Evolutionary conservation across 2,888 invertebrate species (phyloP), one percentile per base, ranked within the genome.

Genomic region (Seira musarum): DNA sequence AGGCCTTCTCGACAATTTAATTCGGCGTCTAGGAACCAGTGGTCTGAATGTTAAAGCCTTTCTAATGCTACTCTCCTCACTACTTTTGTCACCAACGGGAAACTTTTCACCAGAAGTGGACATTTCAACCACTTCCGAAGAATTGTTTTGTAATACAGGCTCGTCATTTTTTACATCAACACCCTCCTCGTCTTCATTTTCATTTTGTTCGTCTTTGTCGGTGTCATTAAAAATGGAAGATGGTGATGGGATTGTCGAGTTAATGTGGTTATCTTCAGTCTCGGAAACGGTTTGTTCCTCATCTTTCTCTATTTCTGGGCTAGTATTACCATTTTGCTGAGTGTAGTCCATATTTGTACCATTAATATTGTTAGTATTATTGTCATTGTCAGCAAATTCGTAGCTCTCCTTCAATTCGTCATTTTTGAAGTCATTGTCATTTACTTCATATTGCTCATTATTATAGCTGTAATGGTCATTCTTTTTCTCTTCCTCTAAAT

Each of bases 1-100:
- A 15, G 24, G 17, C 64, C 19, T 72, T 70, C 60, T 78, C 46
- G 71, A 46, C 0, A 71, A 6, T n/a, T 49, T 71, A 71, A 78
- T 72, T 72, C 63, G 63, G 2, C 78, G 78, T 46, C 78, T 21
- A 1, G 67, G 77, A 19, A 77, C 40, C 60, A 61, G 57, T 15
- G 70, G 77, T 40, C 53, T 25, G 46, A 49, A 70, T 8, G 61
- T 76, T 40, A 63, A n/a, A 21, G 1, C 46, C 13, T 66, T 70
- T 40, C 19, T 35, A 30, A 17, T 19, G 17, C 57, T 57, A 46
- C 46, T 22, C 2, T 22, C 25, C 13, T 69, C 63, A 65, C 13
- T 76, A 8, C 19, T 49, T 30, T n/a, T 24, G 22, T 22, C 49
- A 49, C 21, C 49, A 19, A 65, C 35, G 67, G 8, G 17, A 40